Conservation (phyloP, 2,113 vertebrate species). For the Catharus fuscescens region DNA sequence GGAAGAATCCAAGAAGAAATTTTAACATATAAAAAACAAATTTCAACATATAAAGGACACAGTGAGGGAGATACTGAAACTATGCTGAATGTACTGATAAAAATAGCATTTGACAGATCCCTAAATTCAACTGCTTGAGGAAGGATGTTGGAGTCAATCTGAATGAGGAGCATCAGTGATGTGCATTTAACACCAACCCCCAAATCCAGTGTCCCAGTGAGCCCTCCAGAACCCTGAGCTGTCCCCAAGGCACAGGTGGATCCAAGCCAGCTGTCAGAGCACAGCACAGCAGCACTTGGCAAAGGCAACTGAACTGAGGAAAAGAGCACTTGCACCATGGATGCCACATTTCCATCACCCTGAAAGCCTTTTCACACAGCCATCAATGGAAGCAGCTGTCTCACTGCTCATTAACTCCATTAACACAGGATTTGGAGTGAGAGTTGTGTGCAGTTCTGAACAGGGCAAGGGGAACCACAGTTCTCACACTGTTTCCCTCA, state of each 20-base stretch:
- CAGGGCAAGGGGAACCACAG: slow-evolving; percentile 32
- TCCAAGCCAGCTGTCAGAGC: not conserved
- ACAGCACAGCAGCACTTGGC: slow-evolving; percentile 39
- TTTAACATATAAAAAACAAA: slow-evolving; percentile 24
- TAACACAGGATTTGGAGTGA: not conserved
- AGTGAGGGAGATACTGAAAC: not conserved
- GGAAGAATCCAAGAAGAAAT: slow-evolving; percentile 34
- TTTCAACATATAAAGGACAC: slow-evolving; percentile 23
- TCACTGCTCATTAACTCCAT: not conserved
- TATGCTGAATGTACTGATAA: not conserved
- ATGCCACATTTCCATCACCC: not conserved
- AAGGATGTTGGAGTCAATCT: not conserved
- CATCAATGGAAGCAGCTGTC: not conserved
- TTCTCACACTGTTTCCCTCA: not conserved
- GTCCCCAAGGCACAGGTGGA: not conserved
- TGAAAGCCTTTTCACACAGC: not conserved
- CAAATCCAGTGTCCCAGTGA: not conserved
- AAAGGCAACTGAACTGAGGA: not conserved
- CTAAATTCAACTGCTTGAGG: not conserved
- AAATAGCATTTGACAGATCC: not conserved
- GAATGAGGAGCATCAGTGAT: not conserved
- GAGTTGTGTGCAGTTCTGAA: slow-evolving; percentile 11
- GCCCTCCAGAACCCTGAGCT: not conserved
- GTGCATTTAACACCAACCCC: not conserved
- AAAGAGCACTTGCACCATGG: not conserved